These are phyloP conservation scores for Phragmatobia fuliginosa DNA, from an alignment of 2,888 invertebrate species.

Conservation along the genomic window DNA sequence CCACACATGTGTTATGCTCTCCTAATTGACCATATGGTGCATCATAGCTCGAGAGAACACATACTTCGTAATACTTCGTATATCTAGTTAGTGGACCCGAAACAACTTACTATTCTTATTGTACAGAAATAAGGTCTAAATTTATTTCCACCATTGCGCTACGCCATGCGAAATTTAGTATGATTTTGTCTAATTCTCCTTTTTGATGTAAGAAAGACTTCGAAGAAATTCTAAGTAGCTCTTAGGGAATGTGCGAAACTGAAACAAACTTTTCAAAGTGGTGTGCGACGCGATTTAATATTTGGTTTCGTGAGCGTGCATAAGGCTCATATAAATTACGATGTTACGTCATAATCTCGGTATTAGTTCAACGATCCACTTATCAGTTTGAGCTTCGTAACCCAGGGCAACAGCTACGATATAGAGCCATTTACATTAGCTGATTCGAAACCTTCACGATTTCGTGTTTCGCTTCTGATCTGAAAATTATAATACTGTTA, in stretches of 20 bases:
- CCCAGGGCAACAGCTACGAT: constrained; percentile 50
- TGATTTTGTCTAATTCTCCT: neutral
- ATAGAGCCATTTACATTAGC: constrained; percentile 31
- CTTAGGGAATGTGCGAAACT: neutral
- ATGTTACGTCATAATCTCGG: constrained; percentile 54
- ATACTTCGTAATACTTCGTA: too few relatives aligned
- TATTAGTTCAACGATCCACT: constrained; percentile 54
- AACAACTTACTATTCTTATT: constrained; percentile 5
- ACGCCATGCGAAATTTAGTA: neutral
- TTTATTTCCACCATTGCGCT: neutral
- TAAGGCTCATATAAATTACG: constrained; percentile 47
- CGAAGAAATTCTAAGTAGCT: neutral
- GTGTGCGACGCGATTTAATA: neutral
- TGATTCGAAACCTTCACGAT: constrained; percentile 33
- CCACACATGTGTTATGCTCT: constrained; percentile 29
- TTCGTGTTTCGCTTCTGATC: neutral
- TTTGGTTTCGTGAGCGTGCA: constrained; percentile 29
- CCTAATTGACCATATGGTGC: constrained; percentile 37
- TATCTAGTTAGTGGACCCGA: constrained; percentile 5
- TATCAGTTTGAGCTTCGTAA: constrained; percentile 62
- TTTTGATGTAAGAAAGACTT: constrained; percentile 1
- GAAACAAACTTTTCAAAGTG: neutral
- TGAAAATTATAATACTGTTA: neutral
- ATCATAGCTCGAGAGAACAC: constrained; percentile 17
- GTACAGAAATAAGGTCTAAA: constrained; percentile 15